Base-by-base conservation (phyloP, 2,888 invertebrate genomes). In the Elysia crispata region DNA sequence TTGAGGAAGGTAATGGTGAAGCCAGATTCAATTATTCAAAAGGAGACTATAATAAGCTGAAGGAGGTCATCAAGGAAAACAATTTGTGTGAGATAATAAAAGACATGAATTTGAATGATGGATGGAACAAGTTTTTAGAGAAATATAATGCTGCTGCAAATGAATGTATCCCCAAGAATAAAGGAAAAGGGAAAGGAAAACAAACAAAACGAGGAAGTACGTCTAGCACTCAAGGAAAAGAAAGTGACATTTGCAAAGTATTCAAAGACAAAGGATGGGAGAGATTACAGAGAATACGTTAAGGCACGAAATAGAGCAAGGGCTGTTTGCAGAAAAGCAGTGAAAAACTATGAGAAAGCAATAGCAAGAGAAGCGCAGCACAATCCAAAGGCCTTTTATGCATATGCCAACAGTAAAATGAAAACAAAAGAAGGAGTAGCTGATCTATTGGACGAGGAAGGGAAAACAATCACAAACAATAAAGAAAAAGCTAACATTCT, bases 201-300 rank as follows among this genome's bases (percentile, higher is more conserved):
- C 41, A 41, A 41, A 41, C 5, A 41, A 41, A 41, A 41, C 41
- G 73, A 33, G 41, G 20, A 72, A 28, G 73, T 49, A 1, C 73
- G 31, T 6, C 3, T 13, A 23, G 41, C 31, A 50, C 41, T 76
- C 23, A 70, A 76, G 69, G 31, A 66, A 33, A 80, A 80, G 30
- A 30, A 54, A 23, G 60, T 25, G 23, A 33, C 70, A 1, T 80
- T 18, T 18, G 50, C 66, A 20, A 50, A 69, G 50, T 79, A 79
- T 18, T 23, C 79, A 13, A 62, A 81, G 23, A 74, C 77, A n/a
- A 73, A 25, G n/a, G 81, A 81, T 50, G 74, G 67, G 11, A 41
- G 50, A 33, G 49, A 78, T 31, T 81, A 81, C 66, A 28, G 23
- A 25, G 72, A 33, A 1, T 72, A 72, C 49, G 72, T 49, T n/a